Base-by-base conservation (phyloP, 2,888 invertebrate genomes). In the Tenthredo amoena region DNA sequence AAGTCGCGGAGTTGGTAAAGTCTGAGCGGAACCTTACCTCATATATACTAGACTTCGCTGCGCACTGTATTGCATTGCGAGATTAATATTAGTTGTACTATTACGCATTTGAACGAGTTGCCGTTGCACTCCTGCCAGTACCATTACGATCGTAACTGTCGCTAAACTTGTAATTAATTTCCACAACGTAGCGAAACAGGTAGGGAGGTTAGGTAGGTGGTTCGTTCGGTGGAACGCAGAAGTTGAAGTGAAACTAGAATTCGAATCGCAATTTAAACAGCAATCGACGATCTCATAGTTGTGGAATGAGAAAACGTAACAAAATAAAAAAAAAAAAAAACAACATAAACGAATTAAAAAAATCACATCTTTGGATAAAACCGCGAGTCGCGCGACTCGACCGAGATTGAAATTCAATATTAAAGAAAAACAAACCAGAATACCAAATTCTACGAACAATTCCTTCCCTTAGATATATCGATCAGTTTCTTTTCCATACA, bases 111-210 rank as follows among this genome's bases (percentile, higher is more conserved):
- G 40, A 81, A 81, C 81, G 58, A 81, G 81, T 81, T 50, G n/a
- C 50, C 21, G 21, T 40, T 62, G 62, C 81, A 37, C 34, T 37
- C 21, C 58, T 81, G 55, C 40, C 81, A 58, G 62, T 58, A 50
- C 58, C 81, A 81, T 81, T 81, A 81, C 62, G 58, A 87, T 86
- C 87, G 88, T 88, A 87, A 86, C 88, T 77, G 88, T 90, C 86
- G 86, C 85, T 85, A 77, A 90, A 90, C 88, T 90, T 84, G 76
- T 90, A 90, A 90, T 90, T 89, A 90, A 90, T 89, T 90, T 89
- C 87, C 55, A 37, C 50, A 37, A 15, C n/a, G 12, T 12, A 37
- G 62, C 40, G 40, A n/a, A 37, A 12, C 21, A 7, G 50, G n/a
- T 34, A 79, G 34, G 40, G 55, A 18, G 34, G 76, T 50, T 72